Base-by-base conservation (phyloP, 2,888 invertebrate genomes). In the Catocala fraxini region DNA sequence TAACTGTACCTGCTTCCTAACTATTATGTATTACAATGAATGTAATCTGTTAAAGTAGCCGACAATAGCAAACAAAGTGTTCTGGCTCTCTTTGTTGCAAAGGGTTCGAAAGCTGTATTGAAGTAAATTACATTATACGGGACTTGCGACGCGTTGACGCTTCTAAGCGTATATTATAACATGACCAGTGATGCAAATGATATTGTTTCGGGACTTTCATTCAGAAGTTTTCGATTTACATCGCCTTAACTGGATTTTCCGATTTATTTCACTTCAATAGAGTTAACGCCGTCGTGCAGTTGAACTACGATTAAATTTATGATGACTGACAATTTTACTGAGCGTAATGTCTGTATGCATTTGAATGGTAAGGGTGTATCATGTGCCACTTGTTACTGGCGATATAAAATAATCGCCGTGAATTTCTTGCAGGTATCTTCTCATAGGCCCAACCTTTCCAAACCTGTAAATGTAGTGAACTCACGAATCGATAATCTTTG, bases 1-100 rank as follows among this genome's bases (percentile, higher is more conserved):
- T 92, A 92, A 93, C 92, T 89, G 93, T 93, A 91, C 88, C 89
- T 90, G 87, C 81, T 71, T 75, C 79, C 80, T 80, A 82, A 82
- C 84, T 86, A 85, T 90, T 89, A 80, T 77, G 73, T 70, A 77
- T 68, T 74, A 91, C 90, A 91, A 91, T 85, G 79, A 83, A 80
- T 74, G 77, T 93, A 92, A 93, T 93, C 93, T 86, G 89, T 85
- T 89, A 93, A 93, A 92, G 93, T 93, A 92, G 91, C 93, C 93
- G 93, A 90, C 90, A 90, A 90, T 88, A 85, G 75, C 87, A 87
- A 88, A 90, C 91, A 90, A 88, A 88, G 81, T 87, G 73, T 83
- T 78, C 83, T 69, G 85, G 78, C 59, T 64, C 77, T 75, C 83
- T 72, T 82, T 91, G 90, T 90, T 90, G 72, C 73, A 76, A 67